Evolutionary conservation across 2,888 invertebrate genomes (phyloP).

Genomic region (Caenorhabditis afra): DNA sequence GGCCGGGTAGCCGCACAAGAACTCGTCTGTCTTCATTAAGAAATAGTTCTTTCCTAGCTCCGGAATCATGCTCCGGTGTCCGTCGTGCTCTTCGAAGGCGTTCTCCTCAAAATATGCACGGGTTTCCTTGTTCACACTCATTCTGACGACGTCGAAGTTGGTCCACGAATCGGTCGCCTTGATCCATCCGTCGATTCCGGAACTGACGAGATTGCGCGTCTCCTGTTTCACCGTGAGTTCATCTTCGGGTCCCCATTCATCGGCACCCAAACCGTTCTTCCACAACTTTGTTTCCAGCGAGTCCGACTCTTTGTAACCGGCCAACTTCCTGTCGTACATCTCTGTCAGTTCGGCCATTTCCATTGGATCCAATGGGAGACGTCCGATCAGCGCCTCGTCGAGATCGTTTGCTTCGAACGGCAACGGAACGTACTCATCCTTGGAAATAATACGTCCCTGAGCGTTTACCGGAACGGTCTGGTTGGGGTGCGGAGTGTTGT

Average conservation of each 20-base stretch:
- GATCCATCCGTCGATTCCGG: slow-evolving; percentile 48
- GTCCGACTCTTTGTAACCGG: slow-evolving; percentile 1
- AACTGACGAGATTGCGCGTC: neutral
- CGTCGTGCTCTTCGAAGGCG: slow-evolving; percentile 9
- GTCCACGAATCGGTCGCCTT: slow-evolving; percentile 43
- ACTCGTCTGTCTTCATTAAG: slow-evolving; percentile 31
- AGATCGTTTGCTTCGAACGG: neutral
- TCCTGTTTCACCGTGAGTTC: slow-evolving; percentile 3
- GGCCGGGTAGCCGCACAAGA: slow-evolving; percentile 19
- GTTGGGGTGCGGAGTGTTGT: neutral
- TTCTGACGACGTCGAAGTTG: slow-evolving; percentile 45
- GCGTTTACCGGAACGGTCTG: neutral
- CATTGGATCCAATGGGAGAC: slow-evolving; percentile 18
- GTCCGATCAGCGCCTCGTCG: slow-evolving; percentile 30
- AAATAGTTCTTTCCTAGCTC: slow-evolving; percentile 28
- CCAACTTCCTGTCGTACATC: slow-evolving; percentile 25
- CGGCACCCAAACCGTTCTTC: slow-evolving; percentile 42
- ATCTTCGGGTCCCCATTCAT: slow-evolving; percentile 50
- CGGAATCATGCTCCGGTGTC: slow-evolving; percentile 7
- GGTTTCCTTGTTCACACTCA: slow-evolving; percentile 34
- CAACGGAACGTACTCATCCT: slow-evolving; percentile 26
- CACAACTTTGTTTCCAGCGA: slow-evolving; percentile 30
- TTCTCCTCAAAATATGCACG: slow-evolving; percentile 8
- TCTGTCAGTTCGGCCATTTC: slow-evolving; percentile 14
- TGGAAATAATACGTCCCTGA: neutral